Base-by-base conservation (phyloP, 2,113 vertebrate species). In the Clarias macrocephalus region DNA sequence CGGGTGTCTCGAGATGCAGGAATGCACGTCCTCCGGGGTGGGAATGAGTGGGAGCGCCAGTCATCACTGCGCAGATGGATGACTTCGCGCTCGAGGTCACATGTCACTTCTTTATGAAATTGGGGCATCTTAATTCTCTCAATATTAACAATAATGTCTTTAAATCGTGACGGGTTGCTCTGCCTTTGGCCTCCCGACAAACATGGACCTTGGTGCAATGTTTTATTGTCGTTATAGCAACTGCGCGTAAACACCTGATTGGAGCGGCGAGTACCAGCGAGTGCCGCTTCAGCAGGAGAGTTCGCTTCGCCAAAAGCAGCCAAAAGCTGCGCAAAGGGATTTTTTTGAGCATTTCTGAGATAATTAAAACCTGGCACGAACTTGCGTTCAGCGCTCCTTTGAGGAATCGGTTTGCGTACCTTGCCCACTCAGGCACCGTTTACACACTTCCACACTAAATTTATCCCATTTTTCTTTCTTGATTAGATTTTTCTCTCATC, bases 151-250 rank as follows among this genome's bases (percentile, higher is more conserved):
- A 59, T 84, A 70, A 89, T 57, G 63, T 70, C 18, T 81, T 65
- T 16, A 4, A 21, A 75, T 77, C 23, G 23, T 80, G 48, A 83
- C 73, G 52, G 82, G 81, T 77, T 70, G 68, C 86, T 88, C 86
- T 37, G 16, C 85, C 85, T 86, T 82, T 70, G 85, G 30, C 52
- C 86, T 85, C 84, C 84, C 63, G 48, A 70, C 86, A 62, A 86
- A 62, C 66, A 77, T 80, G 70, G 86, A 89, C 80, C 82, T 88
- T 88, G 68, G 42, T 84, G 79, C 70, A 33, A 81, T 82, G 86
- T 72, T 91, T 91, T 80, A 60, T 73, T 37, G 76, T 91, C 70
- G 85, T 88, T 73, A 79, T 88, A 85, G 85, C 48, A 88, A 88
- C 87, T 56, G 3, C 56, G 80, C 60, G 70, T 86, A 60, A 81